Evolutionary conservation across 1,140 invertebrate genomes (phyloP).

Genomic region (Vanessa atalanta): DNA sequence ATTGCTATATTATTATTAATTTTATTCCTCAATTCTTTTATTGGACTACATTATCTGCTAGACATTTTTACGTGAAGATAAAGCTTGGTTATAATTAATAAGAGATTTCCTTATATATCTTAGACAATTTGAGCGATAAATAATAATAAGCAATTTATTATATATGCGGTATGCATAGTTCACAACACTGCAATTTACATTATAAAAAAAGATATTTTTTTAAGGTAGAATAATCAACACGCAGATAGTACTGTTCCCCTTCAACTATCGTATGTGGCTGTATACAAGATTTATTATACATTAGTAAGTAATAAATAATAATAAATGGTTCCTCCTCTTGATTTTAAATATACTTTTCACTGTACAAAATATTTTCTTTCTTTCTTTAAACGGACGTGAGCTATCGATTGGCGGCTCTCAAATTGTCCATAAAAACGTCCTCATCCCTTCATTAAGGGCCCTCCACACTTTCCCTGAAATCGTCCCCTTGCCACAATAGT

Average conservation of each 20-base stretch:
- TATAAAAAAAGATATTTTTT: too few relatives aligned
- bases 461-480: constrained; percentile 43
- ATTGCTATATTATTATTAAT: neutral
- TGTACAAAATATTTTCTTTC: neutral
- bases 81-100: neutral
- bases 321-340: neutral
- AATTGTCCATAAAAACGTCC: constrained; percentile 65
- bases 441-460: constrained; percentile 54
- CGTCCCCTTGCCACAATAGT: constrained; percentile 53
- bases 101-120: too few relatives aligned
- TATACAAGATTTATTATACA: too few relatives aligned
- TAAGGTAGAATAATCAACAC: too few relatives aligned
- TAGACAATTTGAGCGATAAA: too few relatives aligned
- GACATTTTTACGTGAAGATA: neutral
- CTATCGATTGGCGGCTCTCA: constrained; percentile 46
- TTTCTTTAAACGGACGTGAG: constrained; percentile 14
- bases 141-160: too few relatives aligned
- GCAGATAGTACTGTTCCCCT: too few relatives aligned
- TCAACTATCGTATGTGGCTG: too few relatives aligned
- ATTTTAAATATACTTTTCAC: neutral
- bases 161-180: too few relatives aligned
- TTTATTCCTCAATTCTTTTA: neutral
- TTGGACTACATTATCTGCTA: neutral
- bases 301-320: neutral
- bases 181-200: too few relatives aligned